Evolutionary conservation across 2,113 vertebrate species (phyloP), one percentile per base, ranked within the genome.

Genomic region (Osmerus mordax): DNA sequence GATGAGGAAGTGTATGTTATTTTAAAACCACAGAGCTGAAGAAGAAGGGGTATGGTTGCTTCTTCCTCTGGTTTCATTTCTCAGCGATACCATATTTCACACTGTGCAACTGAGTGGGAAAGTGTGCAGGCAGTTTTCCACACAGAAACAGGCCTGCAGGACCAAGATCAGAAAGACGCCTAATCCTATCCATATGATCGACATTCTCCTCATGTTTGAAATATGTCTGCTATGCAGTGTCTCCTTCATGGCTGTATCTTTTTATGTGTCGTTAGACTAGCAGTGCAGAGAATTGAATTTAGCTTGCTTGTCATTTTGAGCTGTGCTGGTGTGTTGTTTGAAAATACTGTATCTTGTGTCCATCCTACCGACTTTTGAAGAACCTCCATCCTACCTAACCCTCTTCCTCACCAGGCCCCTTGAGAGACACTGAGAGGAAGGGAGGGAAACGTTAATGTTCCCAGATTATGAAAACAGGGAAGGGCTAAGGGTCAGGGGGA

Each of bases 261-360:
- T 70, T 74, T 72, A 19, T 54, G n/a, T n/a, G 67, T 70, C 69
- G 73, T 69, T 69, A 51, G 74, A 84, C 84, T 41, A 76, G 78
- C 79, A 74, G 56, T 65, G 79, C 69, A 62, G 64, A 73, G 75
- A 63, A 83, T 86, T 84, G 68, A 83, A 70, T 85, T 85, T 85
- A 47, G 9, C 9, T 47, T 47, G 41, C 41, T 47, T 47, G 41
- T 9, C 5, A 47, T 47, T 47, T 47, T 47, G 41, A 11, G 41
- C 9, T 47, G 41, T 11, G 5, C 41, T 47, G 41, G 9, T 11
- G 9, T 12, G 41, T 47, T 47, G 41, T 11, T 47, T 1, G 41
- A 47, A 47, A 47, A 47, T 47, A 47, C 41, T 47, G 41, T 12
- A 47, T 47, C 41, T 47, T 47, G 7, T 9, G 41, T 47, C 9